Percentiles rank a stretch among this genome's conserved stretches.
These are phyloP conservation scores for Calycopis cecrops DNA, from an alignment of 1,140 invertebrate genomes.

Conservation along the genomic window DNA sequence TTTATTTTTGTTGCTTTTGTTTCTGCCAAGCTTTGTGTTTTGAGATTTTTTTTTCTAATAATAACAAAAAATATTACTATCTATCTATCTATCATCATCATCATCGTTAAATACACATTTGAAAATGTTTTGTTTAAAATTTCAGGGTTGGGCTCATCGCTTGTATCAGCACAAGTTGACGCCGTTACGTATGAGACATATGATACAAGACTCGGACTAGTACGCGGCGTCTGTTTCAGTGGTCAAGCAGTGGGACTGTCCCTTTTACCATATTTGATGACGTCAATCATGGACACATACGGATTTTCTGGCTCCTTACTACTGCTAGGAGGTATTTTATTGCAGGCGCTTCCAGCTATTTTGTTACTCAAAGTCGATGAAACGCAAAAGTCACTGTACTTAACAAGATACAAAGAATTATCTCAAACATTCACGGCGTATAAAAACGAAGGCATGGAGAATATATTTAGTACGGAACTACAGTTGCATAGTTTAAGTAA, in stretches of 20 bases:
- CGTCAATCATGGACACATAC: slow-evolving; percentile 55
- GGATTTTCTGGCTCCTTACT: slow-evolving; percentile 54
- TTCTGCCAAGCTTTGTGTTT: neutral
- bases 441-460: slow-evolving; percentile 47
- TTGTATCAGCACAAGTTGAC: slow-evolving; percentile 65
- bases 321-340: slow-evolving; percentile 50
- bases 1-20: neutral
- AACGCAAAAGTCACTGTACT: slow-evolving; percentile 39
- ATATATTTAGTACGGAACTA: slow-evolving; percentile 49
- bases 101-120: too few relatives aligned
- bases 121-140: slow-evolving; percentile 1
- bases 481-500: slow-evolving; percentile 59
- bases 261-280: slow-evolving; percentile 61
- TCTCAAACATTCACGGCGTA: slow-evolving; percentile 57
- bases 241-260: slow-evolving; percentile 64
- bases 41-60: too few relatives aligned
- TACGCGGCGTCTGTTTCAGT: slow-evolving; percentile 49
- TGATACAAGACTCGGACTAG: slow-evolving; percentile 47
- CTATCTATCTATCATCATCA: too few relatives aligned
- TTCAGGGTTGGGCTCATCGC: slow-evolving; percentile 62
- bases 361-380: slow-evolving; percentile 54
- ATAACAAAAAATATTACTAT: too few relatives aligned
- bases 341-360: slow-evolving; percentile 61
- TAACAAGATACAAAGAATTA: slow-evolving; percentile 54
- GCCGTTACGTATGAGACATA: slow-evolving; percentile 65